Evolutionary conservation across 2,113 vertebrate genomes (phyloP).

Genomic region (Fregata magnificens): DNA sequence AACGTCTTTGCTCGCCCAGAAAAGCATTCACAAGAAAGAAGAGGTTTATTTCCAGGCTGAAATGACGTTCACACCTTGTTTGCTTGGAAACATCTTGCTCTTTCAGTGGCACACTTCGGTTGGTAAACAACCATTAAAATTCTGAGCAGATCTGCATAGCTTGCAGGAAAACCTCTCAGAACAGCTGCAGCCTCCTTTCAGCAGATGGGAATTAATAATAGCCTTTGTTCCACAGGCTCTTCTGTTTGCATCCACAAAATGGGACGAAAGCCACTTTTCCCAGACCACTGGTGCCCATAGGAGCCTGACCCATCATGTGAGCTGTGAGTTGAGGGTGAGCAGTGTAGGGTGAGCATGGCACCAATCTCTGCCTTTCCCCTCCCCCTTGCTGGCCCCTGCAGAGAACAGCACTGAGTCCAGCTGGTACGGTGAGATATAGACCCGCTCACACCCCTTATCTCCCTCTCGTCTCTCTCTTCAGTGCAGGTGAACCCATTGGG

Average conservation of each 20-base stretch:
- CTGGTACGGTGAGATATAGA: not conserved
- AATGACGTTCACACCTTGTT: conserved; percentile 32
- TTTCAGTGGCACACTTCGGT: conserved; percentile 36
- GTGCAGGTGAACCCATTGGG: not conserved
- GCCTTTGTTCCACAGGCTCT: conserved; percentile 67
- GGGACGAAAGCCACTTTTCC: conserved; percentile 27
- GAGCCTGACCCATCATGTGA: not conserved
- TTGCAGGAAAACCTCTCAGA: conserved; percentile 63
- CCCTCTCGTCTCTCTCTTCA: not conserved
- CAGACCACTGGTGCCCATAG: conserved; percentile 36
- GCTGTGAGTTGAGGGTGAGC: conserved; percentile 14
- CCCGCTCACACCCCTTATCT: not conserved
- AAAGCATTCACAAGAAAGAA: not conserved
- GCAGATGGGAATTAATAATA: conserved; percentile 80
- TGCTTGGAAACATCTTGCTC: conserved; percentile 43
- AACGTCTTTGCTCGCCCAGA: not conserved
- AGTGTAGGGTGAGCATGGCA: rapidly evolving
- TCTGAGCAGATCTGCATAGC: conserved; percentile 70
- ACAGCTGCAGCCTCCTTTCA: conserved; percentile 70
- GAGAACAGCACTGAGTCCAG: not conserved
- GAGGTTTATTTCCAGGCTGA: conserved; percentile 14
- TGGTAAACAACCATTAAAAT: conserved; percentile 69
- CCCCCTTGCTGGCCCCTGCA: not conserved
- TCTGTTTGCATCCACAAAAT: conserved; percentile 57
- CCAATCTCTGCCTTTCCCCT: not conserved